phyloP scores from a whole-genome alignment of 1,140 invertebrate genomes.

The Eubasilissa regina region DNA sequence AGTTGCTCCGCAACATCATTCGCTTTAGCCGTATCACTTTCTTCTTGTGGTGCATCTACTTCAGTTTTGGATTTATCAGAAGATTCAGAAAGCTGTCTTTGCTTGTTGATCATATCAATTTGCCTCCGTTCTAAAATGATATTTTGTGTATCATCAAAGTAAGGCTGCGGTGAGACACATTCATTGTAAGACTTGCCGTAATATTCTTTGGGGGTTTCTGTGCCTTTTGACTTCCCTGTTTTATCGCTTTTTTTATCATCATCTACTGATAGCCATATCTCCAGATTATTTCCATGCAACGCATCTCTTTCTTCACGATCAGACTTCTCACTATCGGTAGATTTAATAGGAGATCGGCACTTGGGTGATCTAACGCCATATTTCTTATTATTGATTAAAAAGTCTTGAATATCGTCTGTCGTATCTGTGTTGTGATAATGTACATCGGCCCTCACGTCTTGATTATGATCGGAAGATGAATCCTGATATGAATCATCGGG shows the following conservation, averaged over 20 bases:
- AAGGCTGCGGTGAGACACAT: conserved; percentile 52
- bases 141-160: conserved; percentile 72
- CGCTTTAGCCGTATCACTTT: conserved; percentile 36
- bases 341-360: conserved; percentile 57
- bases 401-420: conserved; percentile 52
- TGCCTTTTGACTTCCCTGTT: conserved; percentile 31
- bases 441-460: conserved; percentile 70
- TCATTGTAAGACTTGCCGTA: conserved; percentile 52
- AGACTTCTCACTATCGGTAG: conserved; percentile 59
- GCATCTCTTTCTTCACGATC: conserved; percentile 63
- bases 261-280: conserved; percentile 67
- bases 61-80: conserved; percentile 59
- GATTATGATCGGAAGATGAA: conserved; percentile 67
- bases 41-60: conserved; percentile 41
- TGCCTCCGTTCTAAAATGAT: conserved; percentile 75
- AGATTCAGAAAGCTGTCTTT: conserved; percentile 63
- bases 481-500: conserved; percentile 61
- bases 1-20: conserved; percentile 33
- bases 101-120: conserved; percentile 73
- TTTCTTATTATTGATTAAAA: conserved; percentile 57
- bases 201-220: conserved; percentile 41
- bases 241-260: conserved; percentile 58
- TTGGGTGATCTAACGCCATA: conserved; percentile 58
- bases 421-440: conserved; percentile 62
- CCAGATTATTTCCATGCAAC: conserved; percentile 68